phyloP scores from a whole-genome alignment of 2,797 vertebrate genomes.

The Myotis daubentonii region DNA sequence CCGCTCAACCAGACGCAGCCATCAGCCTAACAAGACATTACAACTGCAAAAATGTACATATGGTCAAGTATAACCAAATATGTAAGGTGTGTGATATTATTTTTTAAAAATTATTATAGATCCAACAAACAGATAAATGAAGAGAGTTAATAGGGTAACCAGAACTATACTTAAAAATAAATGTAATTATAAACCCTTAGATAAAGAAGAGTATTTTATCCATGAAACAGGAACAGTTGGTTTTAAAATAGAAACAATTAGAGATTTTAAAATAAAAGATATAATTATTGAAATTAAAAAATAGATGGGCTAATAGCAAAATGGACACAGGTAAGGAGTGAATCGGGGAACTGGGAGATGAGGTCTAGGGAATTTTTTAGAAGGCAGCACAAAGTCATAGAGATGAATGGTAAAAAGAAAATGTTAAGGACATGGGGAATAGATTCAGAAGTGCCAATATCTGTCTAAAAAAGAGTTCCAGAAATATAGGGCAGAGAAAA shows the following conservation, averaged over 20 bases:
- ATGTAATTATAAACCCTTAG: neutral
- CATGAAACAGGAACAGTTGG: neutral
- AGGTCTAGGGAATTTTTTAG: neutral
- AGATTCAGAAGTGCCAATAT: neutral
- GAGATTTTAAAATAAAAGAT: neutral
- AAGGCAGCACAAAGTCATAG: neutral
- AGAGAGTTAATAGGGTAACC: neutral
- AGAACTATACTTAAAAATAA: constrained; percentile 20
- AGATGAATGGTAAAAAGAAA: neutral
- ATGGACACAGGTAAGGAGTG: constrained; percentile 16
- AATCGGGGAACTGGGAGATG: neutral
- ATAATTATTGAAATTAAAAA: constrained; percentile 37
- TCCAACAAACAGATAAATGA: neutral
- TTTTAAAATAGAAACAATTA: neutral
- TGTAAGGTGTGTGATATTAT: neutral
- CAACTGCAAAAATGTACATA: neutral
- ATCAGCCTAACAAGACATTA: neutral
- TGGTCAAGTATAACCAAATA: neutral
- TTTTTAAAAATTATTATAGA: neutral
- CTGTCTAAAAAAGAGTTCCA: neutral
- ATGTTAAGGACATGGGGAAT: neutral
- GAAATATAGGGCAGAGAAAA: neutral
- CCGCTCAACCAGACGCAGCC: neutral
- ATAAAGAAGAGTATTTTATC: neutral
- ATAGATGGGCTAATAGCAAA: neutral